Evolutionary conservation across 2,888 invertebrate species (phyloP), one percentile per base, ranked within the genome.

Genomic region (Fissipunctia ypsillon): DNA sequence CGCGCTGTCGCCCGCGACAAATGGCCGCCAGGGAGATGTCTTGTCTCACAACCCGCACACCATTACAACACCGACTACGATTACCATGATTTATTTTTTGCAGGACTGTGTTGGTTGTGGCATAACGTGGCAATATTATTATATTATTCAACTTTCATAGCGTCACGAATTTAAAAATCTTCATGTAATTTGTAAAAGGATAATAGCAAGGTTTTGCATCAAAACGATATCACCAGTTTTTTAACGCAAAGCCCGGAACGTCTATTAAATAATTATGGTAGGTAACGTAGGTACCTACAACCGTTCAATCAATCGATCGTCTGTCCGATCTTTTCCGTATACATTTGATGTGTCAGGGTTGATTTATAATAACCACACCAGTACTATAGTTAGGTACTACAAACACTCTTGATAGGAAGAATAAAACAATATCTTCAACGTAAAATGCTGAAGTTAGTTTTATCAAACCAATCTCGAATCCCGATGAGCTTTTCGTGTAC

Each of bases 1-100:
- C 84, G 81, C 85, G 81, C 83, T 86, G 86, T 85, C 87, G 87
- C 87, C 84, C 90, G 89, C 94, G 94, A 93, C 94, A 94, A 95
- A 95, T 94, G 92, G 94, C 93, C 93, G 90, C 92, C 77, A 85
- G 94, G 95, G 94, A 93, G 88, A 86, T 83, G 84, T 84, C 79
- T 79, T 80, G 78, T 75, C 81, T 83, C 84, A 84, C 81, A 80
- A 79, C 78, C 80, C 80, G 81, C 80, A 72, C 81, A 77, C 83
- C 80, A 81, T 83, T 85, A 69, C 78, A 78, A 69, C 69, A 76
- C 69, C 59, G 81, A 78, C 69, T 87, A 84, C 74, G 72, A 80
- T 83, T 73, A 80, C 85, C 82, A 85, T 73, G 70, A 69, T 68
- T 65, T 76, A 43, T 63, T 41, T 70, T 66, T 61, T n/a, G 6